phyloP scores from a whole-genome alignment of 23 tunicate species.

The Clavelina lepadiformis region DNA sequence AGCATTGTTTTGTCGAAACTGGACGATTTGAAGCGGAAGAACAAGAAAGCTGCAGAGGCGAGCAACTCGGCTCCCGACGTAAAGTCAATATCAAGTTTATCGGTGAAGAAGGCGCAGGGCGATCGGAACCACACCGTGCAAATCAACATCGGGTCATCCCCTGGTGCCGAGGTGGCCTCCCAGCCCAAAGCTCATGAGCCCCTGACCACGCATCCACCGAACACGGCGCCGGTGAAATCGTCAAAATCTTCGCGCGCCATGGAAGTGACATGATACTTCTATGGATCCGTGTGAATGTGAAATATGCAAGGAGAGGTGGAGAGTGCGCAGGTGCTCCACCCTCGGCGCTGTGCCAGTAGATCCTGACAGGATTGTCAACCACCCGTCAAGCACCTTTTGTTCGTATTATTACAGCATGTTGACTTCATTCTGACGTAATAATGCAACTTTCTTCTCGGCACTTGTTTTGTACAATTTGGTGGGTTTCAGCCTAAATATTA shows the following conservation, averaged over 20 bases:
- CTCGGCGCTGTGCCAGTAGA: not conserved
- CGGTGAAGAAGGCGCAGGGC: conserved; percentile 3
- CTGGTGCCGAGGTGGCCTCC: conserved; percentile 1
- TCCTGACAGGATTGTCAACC: not conserved
- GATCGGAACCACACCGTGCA: conserved; percentile 29
- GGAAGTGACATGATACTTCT: conserved; percentile 71
- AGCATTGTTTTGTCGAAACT: conserved; percentile 5
- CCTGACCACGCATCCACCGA: conserved; percentile 11
- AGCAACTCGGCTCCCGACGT: conserved; percentile 5
- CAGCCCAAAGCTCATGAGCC: not conserved
- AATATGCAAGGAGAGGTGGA: no score
- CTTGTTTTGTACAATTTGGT: no score
- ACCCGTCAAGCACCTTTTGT: no score
- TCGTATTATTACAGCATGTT: no score
- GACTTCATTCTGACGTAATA: no score
- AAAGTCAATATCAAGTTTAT: not conserved
- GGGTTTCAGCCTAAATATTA: no score
- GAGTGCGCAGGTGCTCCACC: no score
- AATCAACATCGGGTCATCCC: conserved; percentile 18
- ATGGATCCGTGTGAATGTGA: no score
- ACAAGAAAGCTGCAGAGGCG: not conserved
- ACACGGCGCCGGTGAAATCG: conserved; percentile 24
- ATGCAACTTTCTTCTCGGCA: no score
- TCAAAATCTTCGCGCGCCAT: conserved; percentile 48
- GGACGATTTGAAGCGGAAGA: conserved; percentile 16